A percentile compares a stretch with the other conserved stretches of the same genome.
Conservation (phyloP, 1,140 invertebrate species). For the Triops cancriformis region DNA sequence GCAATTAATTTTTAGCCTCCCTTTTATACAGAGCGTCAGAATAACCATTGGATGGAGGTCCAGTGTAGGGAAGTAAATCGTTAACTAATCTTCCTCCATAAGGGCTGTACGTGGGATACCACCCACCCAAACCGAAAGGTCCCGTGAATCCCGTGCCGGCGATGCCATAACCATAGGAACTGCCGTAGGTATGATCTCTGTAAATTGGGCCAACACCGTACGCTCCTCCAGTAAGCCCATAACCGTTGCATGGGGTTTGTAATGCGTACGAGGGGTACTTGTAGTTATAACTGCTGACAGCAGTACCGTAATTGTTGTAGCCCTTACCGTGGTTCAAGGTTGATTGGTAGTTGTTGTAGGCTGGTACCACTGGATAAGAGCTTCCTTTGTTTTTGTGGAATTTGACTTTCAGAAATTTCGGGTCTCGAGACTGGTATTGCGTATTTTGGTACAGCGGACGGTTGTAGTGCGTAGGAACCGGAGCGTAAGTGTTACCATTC, state of each 20-base stretch:
- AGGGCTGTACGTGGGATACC: background rate
- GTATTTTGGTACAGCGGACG: background rate
- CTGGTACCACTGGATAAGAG: background rate
- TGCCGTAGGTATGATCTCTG: background rate
- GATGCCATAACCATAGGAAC: background rate
- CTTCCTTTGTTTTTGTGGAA: background rate
- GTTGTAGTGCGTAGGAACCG: background rate
- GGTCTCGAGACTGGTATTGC: background rate
- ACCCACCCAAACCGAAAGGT: background rate
- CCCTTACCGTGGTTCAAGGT: background rate
- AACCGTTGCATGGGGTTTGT: background rate
- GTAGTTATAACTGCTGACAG: background rate
- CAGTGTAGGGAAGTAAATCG: background rate
- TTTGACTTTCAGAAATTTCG: background rate
- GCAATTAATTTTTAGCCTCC: background rate
- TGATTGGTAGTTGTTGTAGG: background rate
- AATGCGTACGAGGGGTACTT: background rate
- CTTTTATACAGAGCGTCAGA: background rate
- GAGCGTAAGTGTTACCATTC: background rate
- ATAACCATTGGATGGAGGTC: constrained; percentile 2
- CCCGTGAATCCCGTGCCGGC: background rate
- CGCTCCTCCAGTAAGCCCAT: background rate
- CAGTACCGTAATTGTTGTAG: background rate
- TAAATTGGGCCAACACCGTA: background rate
- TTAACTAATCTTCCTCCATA: background rate